Conservation (phyloP, 2,888 invertebrate species). For the Cantharis lateralis region DNA sequence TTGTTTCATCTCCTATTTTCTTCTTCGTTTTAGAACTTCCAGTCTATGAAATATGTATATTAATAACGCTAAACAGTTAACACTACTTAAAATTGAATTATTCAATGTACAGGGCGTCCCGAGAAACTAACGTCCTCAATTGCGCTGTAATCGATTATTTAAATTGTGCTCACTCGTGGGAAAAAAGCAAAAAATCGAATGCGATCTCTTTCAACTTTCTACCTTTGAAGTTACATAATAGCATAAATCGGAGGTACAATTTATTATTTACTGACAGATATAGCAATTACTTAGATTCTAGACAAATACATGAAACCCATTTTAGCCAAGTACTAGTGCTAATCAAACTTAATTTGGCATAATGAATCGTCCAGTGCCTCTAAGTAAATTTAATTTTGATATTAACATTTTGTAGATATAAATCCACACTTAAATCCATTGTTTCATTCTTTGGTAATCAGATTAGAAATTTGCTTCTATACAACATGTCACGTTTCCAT, state of each 20-base stretch:
- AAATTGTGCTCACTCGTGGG: neutral
- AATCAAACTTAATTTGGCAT: constrained; percentile 48
- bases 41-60: neutral
- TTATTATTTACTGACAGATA: neutral
- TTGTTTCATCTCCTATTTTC: neutral
- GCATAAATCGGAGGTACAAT: neutral
- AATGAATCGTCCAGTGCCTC: constrained; percentile 40
- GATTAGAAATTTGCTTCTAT: constrained; percentile 47
- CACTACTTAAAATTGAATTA: neutral
- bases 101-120: neutral
- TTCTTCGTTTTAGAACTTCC: neutral
- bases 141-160: neutral
- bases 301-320: constrained; percentile 18
- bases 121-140: neutral
- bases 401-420: constrained; percentile 34
- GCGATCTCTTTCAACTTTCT: neutral
- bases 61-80: neutral
- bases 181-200: neutral
- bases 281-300: constrained; percentile 19
- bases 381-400: neutral
- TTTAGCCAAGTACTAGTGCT: constrained; percentile 32
- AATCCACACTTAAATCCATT: constrained; percentile 40
- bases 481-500: neutral
- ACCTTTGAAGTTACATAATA: neutral
- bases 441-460: constrained; percentile 49